These are phyloP conservation scores for Strix aluco DNA, from an alignment of 2,113 vertebrate genomes.

Conservation along the genomic window DNA sequence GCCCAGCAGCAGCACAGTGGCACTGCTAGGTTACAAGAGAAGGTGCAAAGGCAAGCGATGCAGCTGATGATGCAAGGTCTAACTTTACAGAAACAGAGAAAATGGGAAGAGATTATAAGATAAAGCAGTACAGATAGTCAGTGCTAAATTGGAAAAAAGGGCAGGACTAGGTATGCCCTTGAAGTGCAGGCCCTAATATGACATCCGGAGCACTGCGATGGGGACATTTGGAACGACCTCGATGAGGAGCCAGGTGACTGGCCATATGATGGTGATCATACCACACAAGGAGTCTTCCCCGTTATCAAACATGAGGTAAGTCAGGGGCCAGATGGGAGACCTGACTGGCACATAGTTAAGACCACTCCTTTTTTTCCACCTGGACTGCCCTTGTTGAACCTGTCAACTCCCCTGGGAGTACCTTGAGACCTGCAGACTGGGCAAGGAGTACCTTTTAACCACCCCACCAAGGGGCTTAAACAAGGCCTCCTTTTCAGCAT, in stretches of 20 bases:
- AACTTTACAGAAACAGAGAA: background rate
- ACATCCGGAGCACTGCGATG: background rate
- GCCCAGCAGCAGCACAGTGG: no score
- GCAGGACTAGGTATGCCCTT: background rate
- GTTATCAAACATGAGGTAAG: background rate
- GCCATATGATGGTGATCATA: background rate
- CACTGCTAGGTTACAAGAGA: background rate
- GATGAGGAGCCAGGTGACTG: background rate
- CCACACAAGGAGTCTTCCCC: fast-evolving
- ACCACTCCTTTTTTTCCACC: background rate
- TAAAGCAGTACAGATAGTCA: background rate
- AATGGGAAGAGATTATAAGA: background rate
- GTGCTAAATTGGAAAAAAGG: background rate
- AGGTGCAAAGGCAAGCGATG: background rate
- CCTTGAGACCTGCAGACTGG: no score
- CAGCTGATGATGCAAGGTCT: background rate
- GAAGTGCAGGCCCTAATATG: background rate
- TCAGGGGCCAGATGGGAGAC: background rate
- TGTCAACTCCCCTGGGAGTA: no score
- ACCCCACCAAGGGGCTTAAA: no score
- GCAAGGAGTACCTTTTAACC: no score
- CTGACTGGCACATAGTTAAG: background rate
- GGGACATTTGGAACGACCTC: background rate
- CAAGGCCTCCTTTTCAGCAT: background rate
- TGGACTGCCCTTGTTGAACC: no score